Conservation (phyloP, 92 coral and sea anemone genomes). For the Siderastrea siderea region DNA sequence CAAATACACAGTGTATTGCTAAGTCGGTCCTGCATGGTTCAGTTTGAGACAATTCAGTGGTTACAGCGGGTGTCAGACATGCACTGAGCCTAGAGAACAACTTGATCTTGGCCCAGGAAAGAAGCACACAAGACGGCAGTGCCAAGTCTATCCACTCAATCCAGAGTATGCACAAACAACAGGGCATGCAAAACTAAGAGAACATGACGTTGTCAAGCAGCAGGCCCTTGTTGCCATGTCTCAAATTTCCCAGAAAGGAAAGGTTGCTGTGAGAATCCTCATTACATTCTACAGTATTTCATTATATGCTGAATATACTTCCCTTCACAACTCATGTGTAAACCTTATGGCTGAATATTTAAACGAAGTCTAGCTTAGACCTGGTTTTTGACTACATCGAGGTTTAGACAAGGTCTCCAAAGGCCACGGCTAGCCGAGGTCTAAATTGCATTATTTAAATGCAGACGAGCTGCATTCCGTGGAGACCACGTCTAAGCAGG, state of each 20-base stretch:
- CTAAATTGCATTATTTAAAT: too few relatives aligned
- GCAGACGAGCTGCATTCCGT: too few relatives aligned
- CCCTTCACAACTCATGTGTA: too few relatives aligned
- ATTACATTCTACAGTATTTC: too few relatives aligned
- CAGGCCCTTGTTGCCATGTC: constrained; percentile 45
- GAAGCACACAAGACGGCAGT: constrained; percentile 21
- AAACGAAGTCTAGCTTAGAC: too few relatives aligned
- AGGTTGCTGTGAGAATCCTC: constrained; percentile 22
- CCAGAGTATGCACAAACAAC: constrained; percentile 10
- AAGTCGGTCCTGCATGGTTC: constrained; percentile 31
- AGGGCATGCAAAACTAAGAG: constrained; percentile 42
- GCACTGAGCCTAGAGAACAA: constrained; percentile 56
- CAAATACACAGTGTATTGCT: constrained; percentile 15
- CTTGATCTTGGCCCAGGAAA: constrained; percentile 56
- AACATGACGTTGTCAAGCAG: constrained; percentile 19
- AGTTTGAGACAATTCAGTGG: constrained; percentile 36
- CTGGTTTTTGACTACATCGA: too few relatives aligned
- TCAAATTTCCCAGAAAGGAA: constrained; percentile 26
- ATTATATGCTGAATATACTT: too few relatives aligned
- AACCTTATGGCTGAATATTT: too few relatives aligned
- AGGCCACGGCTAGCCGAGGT: too few relatives aligned
- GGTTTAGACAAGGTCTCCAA: too few relatives aligned
- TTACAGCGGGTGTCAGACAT: constrained; percentile 42
- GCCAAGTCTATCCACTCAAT: constrained; percentile 51
- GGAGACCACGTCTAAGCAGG: too few relatives aligned